phyloP scores from a whole-genome alignment of 2,888 invertebrate species.

The Pyrgus malvae region DNA sequence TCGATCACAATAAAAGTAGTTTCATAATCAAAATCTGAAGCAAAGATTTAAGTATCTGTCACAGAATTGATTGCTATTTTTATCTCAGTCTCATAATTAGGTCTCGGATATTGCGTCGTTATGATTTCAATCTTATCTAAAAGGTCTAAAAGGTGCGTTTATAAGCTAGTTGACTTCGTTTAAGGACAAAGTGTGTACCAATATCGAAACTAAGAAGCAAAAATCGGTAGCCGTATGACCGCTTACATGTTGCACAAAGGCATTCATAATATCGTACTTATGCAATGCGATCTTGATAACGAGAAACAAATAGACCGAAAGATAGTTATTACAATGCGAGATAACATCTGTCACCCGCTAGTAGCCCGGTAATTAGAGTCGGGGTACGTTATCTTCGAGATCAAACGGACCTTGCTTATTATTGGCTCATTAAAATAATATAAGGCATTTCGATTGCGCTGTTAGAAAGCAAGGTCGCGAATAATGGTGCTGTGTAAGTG shows the following conservation, averaged over 20 bases:
- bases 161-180: background rate
- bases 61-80: constrained; percentile 20
- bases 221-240: constrained; percentile 4
- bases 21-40: constrained; percentile 4
- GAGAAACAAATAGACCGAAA: constrained; percentile 62
- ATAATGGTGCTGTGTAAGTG: constrained; percentile 40
- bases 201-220: background rate
- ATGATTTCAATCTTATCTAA: constrained; percentile 17
- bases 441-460: constrained; percentile 57
- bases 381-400: constrained; percentile 53
- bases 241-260: constrained; percentile 38
- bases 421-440: constrained; percentile 71
- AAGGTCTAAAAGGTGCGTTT: background rate
- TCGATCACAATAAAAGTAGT: background rate
- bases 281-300: constrained; percentile 62
- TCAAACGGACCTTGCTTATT: constrained; percentile 68
- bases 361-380: constrained; percentile 49
- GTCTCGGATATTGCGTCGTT: constrained; percentile 5
- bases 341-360: constrained; percentile 54
- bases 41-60: constrained; percentile 18
- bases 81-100: constrained; percentile 16
- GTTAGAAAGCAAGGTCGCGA: constrained; percentile 76
- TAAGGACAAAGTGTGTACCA: background rate
- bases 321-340: constrained; percentile 38
- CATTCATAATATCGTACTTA: constrained; percentile 45